Evolutionary conservation across 2,888 invertebrate genomes (phyloP).

Genomic region (Oscheius myriophilus): DNA sequence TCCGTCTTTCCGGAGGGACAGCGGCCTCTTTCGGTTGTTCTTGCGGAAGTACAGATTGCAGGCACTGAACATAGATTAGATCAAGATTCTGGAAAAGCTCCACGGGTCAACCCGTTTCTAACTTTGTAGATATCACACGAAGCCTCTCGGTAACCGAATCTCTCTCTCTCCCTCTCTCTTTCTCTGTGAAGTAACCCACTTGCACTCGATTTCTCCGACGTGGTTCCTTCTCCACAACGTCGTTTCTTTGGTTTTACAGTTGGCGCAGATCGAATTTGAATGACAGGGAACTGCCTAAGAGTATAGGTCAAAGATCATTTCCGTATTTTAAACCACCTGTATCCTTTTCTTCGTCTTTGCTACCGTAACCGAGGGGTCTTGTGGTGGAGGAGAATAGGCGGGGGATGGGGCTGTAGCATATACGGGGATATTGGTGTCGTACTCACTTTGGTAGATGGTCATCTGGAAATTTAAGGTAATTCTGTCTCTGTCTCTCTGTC

Average conservation of each 20-base stretch:
- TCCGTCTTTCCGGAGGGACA: conserved; percentile 49
- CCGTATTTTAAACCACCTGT: not conserved
- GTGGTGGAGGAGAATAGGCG: conserved; percentile 53
- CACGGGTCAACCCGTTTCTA: not conserved
- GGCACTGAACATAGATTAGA: conserved; percentile 39
- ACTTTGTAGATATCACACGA: not conserved
- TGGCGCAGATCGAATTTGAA: conserved; percentile 58
- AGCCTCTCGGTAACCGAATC: not conserved
- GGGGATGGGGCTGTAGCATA: conserved; percentile 15
- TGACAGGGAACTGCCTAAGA: conserved; percentile 57
- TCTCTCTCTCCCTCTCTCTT: not conserved
- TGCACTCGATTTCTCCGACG: conserved; percentile 56
- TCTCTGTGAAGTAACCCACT: conserved; percentile 35
- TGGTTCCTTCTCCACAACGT: conserved; percentile 56
- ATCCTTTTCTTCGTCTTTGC: conserved; percentile 45
- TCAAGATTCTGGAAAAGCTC: no score
- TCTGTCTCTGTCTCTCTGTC: no score
- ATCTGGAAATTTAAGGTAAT: not conserved
- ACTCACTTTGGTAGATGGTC: conserved; percentile 19
- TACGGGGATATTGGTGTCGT: conserved; percentile 1
- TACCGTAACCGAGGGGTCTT: conserved; percentile 50
- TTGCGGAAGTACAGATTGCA: conserved; percentile 58
- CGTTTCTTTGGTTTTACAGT: conserved; percentile 58
- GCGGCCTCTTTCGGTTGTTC: conserved; percentile 49
- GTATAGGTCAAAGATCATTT: conserved; percentile 3